Evolutionary conservation across 2,113 vertebrate genomes (phyloP).

Genomic region (Colistium nudipinnis): DNA sequence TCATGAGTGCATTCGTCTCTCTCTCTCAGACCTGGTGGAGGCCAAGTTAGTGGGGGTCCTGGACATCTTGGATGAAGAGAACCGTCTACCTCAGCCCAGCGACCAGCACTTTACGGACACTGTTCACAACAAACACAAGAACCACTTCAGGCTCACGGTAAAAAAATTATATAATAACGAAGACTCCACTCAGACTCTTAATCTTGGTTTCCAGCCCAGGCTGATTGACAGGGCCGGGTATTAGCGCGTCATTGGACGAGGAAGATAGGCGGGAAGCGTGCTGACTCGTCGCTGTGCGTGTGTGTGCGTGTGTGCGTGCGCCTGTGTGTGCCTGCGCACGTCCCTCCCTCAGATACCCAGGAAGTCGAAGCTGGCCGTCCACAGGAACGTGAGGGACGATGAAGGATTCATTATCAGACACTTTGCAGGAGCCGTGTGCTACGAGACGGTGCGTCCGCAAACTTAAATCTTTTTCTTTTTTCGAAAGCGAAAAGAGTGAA

Average conservation of each 20-base stretch:
- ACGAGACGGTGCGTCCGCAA: slow-evolving; percentile 88
- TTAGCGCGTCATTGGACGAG: slow-evolving; percentile 12
- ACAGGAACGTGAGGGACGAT: slow-evolving; percentile 96
- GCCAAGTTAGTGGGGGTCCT: slow-evolving; percentile 91
- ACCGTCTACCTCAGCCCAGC: slow-evolving; percentile 94
- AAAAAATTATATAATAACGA: too few species aligned
- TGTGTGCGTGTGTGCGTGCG: slow-evolving; percentile 11
- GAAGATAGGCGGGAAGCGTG: background rate
- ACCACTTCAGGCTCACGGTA: slow-evolving; percentile 97
- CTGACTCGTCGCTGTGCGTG: slow-evolving; percentile 10
- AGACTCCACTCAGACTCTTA: slow-evolving; percentile 19
- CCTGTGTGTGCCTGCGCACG: slow-evolving; percentile 3
- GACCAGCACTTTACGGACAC: slow-evolving; percentile 96
- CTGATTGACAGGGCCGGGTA: slow-evolving; percentile 34
- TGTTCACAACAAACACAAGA: slow-evolving; percentile 94
- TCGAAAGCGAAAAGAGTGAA: background rate
- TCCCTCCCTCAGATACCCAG: slow-evolving; percentile 87
- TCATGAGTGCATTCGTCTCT: too few species aligned
- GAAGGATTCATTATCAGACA: slow-evolving; percentile 97
- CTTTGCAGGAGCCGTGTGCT: slow-evolving; percentile 98
- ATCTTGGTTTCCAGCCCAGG: slow-evolving; percentile 15
- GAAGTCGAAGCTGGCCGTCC: slow-evolving; percentile 94
- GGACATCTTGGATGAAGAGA: slow-evolving; percentile 99
- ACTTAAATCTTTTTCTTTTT: background rate
- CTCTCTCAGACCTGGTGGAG: slow-evolving; percentile 93